These are phyloP conservation scores for Plebejus anna DNA, from an alignment of 2,888 invertebrate genomes.

Conservation along the genomic window DNA sequence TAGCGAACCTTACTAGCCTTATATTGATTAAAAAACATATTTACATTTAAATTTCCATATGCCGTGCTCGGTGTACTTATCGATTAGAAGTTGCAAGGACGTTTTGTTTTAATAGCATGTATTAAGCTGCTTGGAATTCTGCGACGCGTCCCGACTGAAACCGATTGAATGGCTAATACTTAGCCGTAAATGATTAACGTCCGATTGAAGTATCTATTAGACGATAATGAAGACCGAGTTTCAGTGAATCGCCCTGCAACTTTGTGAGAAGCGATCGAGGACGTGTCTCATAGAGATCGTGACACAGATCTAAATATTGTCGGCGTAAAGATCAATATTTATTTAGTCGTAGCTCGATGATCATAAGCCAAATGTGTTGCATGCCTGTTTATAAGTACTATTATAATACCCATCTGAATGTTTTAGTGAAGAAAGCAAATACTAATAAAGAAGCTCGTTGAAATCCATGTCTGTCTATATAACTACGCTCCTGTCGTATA, in stretches of 20 bases:
- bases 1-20: conserved; percentile 49
- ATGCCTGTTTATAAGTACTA: not conserved
- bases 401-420: not conserved
- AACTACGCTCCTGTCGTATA: not conserved
- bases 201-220: conserved; percentile 35
- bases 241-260: conserved; percentile 33
- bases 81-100: conserved; percentile 56
- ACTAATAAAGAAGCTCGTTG: not conserved
- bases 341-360: not conserved
- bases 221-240: conserved; percentile 25
- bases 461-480: not conserved
- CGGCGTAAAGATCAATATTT: conserved; percentile 14
- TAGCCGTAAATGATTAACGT: conserved; percentile 40
- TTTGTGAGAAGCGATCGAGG: conserved; percentile 13
- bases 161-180: conserved; percentile 35
- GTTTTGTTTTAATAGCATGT: conserved; percentile 41
- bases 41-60: conserved; percentile 73
- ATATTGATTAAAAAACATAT: conserved; percentile 74
- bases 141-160: conserved; percentile 33
- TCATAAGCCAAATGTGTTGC: conserved; percentile 7
- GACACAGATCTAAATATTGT: conserved; percentile 17
- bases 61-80: conserved; percentile 71
- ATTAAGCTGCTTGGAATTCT: conserved; percentile 36
- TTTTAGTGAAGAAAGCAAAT: not conserved
- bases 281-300: conserved; percentile 9